Evolutionary conservation across 2,797 vertebrate genomes (phyloP), one percentile per base, ranked within the genome.

Genomic region (Delichon dasypus): DNA sequence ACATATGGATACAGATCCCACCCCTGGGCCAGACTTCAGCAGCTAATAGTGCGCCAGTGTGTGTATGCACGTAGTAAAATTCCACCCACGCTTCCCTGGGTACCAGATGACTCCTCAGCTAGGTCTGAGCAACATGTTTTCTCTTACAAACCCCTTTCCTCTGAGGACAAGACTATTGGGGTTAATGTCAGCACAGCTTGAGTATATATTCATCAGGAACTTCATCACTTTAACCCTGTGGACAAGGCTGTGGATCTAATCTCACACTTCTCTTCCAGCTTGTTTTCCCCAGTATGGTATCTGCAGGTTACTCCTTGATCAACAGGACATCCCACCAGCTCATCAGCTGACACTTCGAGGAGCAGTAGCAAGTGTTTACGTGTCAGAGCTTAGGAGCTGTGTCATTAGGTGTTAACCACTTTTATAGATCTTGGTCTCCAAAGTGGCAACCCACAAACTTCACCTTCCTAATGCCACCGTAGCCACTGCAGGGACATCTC

Each of bases 51-150:
- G 45, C 22, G 50, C 8, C 34, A 48, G 3, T 5, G 2, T 65
- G 7, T 84, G 26, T 19, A 15, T 77, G 32, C 2, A 3, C 1
- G 2, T 74, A 16, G 17, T 67, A 27, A 62, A 47, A 64, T 60
- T 75, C 50, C 21, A 55, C 40, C 26, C 47, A 7, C 1, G 1
- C 21, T 36, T 58, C 53, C 29, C 10, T 62, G 50, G 62, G 58
- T 62, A 30, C 10, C 23, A 16, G 38, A 19, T 61, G 53, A 80
- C 30, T 78, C 26, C 48, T 50, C 54, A 22, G 26, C 40, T 42
- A 0, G 0, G 15, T 44, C 57, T 77, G 55, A 36, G 74, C 60
- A 77, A 54, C 13, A 4, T 8, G 5, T 54, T 54, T 44, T 3
- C 29, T 72, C n/a, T 60, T 83, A 67, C 16, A 83, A 38, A 42